Percentiles rank a stretch among this genome's conserved stretches.
Conservation (phyloP, 2,888 invertebrate species). For the Brachyopa scutellaris region DNA sequence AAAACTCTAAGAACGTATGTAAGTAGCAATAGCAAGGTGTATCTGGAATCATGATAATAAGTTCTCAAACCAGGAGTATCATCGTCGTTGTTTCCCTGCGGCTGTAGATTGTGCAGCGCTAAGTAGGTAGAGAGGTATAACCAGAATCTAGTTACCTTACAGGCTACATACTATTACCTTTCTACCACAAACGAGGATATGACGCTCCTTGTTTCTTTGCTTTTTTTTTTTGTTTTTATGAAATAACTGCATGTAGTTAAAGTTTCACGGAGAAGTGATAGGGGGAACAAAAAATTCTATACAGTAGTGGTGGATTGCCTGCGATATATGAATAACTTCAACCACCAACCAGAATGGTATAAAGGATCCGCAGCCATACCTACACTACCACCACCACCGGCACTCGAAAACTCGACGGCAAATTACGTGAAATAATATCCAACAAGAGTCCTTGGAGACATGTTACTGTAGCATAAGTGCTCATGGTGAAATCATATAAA, state of each 20-base stretch:
- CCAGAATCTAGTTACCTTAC: slow-evolving; percentile 55
- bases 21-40: slow-evolving; percentile 51
- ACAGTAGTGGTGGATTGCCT: slow-evolving; percentile 14
- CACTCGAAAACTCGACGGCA: slow-evolving; percentile 35
- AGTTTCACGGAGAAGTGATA: slow-evolving; percentile 34
- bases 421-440: slow-evolving; percentile 59
- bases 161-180: slow-evolving; percentile 38
- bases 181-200: slow-evolving; percentile 10
- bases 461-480: slow-evolving; percentile 72
- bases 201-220: slow-evolving; percentile 17
- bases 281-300: slow-evolving; percentile 14
- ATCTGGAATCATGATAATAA: slow-evolving; percentile 63
- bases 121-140: slow-evolving; percentile 60
- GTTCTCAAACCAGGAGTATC: slow-evolving; percentile 52
- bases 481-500: slow-evolving; percentile 68
- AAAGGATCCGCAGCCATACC: slow-evolving; percentile 40
- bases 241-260: slow-evolving; percentile 50
- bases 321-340: slow-evolving; percentile 48
- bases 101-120: slow-evolving; percentile 56
- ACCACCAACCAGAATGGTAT: slow-evolving; percentile 29
- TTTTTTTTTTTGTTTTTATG: slow-evolving; percentile 25
- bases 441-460: slow-evolving; percentile 68
- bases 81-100: slow-evolving; percentile 49
- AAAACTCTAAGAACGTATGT: slow-evolving; percentile 36
- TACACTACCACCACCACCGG: slow-evolving; percentile 18